These are phyloP conservation scores for Drosophila orena DNA, from an alignment of 1,140 invertebrate species.

Conservation along the genomic window DNA sequence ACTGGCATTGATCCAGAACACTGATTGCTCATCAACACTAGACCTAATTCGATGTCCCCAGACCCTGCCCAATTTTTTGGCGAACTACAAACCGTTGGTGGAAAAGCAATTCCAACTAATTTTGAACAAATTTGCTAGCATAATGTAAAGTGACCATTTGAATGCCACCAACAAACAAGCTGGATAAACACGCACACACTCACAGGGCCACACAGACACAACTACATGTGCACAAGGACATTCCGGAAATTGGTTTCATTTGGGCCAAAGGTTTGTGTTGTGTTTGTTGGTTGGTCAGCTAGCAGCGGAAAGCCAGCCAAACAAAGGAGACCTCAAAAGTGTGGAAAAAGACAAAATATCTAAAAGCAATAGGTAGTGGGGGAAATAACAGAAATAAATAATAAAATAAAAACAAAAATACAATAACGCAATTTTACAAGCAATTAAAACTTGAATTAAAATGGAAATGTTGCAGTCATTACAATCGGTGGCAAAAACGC, in stretches of 20 bases:
- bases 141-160: conserved; percentile 57
- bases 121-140: conserved; percentile 69
- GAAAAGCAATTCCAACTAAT: conserved; percentile 68
- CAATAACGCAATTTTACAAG: conserved; percentile 69
- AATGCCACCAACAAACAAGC: conserved; percentile 32
- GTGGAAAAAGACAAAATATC: conserved; percentile 29
- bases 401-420: conserved; percentile 7
- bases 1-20: not conserved
- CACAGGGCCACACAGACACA: conserved; percentile 5
- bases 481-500: conserved; percentile 3
- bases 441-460: conserved; percentile 78
- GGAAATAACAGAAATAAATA: conserved; percentile 1
- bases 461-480: conserved; percentile 56
- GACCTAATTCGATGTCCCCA: not conserved
- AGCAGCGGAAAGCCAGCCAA: conserved; percentile 29
- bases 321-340: conserved; percentile 19
- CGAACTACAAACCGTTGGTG: conserved; percentile 8
- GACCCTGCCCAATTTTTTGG: not conserved
- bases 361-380: conserved; percentile 25
- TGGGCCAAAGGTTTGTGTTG: conserved; percentile 44
- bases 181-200: conserved; percentile 4
- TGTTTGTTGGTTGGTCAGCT: conserved; percentile 37
- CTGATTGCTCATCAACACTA: conserved; percentile 9
- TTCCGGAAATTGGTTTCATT: conserved; percentile 48
- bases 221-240: conserved; percentile 14